Evolutionary conservation across 2,888 invertebrate species (phyloP).

Genomic region (Ptychoptera albimana): DNA sequence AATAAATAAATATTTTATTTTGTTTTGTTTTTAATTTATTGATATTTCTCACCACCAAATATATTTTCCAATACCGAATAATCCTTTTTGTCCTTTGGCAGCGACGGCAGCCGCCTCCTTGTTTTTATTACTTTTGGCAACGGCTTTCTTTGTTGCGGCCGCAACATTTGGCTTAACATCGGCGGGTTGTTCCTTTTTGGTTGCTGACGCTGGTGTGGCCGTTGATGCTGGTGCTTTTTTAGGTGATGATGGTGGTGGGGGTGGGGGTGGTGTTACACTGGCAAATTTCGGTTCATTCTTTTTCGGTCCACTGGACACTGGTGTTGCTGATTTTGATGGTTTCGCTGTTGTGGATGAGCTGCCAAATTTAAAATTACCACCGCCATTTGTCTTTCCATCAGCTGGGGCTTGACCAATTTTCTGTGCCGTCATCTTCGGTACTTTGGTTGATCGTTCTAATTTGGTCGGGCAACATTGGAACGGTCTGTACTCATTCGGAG

Average conservation of each 20-base stretch:
- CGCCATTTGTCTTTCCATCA: slow-evolving; percentile 14
- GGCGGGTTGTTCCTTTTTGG: slow-evolving; percentile 1
- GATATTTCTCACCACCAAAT: slow-evolving; percentile 56
- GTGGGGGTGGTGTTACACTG: slow-evolving; percentile 7
- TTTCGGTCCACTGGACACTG: slow-evolving; percentile 4
- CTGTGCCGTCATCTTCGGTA: slow-evolving; percentile 53
- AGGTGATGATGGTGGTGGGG: slow-evolving; percentile 10
- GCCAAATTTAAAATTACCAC: slow-evolving; percentile 15
- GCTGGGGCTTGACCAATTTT: slow-evolving; percentile 23
- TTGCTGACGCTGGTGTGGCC: slow-evolving; percentile 6
- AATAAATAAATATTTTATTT: not conserved
- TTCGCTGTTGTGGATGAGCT: slow-evolving; percentile 17
- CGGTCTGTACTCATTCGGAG: slow-evolving; percentile 59
- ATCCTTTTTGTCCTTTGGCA: slow-evolving; percentile 37
- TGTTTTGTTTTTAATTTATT: not conserved
- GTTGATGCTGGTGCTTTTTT: slow-evolving; percentile 6
- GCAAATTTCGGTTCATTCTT: no score
- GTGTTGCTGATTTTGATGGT: slow-evolving; percentile 12
- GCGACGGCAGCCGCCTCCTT: slow-evolving; percentile 15
- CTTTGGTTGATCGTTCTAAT: slow-evolving; percentile 61
- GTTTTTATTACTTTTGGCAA: slow-evolving; percentile 31
- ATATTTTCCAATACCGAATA: slow-evolving; percentile 71
- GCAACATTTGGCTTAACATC: slow-evolving; percentile 8
- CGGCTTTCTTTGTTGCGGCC: slow-evolving; percentile 30
- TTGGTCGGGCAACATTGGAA: slow-evolving; percentile 87